These are phyloP conservation scores for Macropis europaea DNA, from an alignment of 2,888 invertebrate genomes.

Conservation along the genomic window DNA sequence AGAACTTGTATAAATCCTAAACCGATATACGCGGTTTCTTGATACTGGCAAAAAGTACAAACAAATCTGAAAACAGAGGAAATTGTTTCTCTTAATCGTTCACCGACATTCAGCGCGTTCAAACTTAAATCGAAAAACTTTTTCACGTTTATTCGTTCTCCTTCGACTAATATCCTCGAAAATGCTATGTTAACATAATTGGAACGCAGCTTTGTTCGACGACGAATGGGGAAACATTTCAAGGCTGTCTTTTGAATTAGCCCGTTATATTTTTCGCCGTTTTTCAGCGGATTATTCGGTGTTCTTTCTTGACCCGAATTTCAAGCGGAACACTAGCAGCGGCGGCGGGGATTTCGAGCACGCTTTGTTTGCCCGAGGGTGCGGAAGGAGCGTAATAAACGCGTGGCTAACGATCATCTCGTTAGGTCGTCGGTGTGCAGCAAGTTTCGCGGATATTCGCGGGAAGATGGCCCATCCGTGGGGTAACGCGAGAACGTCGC, in stretches of 20 bases:
- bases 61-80: no score
- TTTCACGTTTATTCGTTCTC: no score
- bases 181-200: no score
- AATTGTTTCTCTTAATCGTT: no score
- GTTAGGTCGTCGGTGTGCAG: constrained; percentile 33
- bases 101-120: no score
- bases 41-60: no score
- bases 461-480: constrained; percentile 20
- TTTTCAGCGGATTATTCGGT: neutral
- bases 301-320: constrained; percentile 45
- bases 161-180: no score
- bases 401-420: constrained; percentile 57
- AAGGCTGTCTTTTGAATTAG: neutral
- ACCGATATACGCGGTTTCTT: no score
- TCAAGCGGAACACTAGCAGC: constrained; percentile 10
- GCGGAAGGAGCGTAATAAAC: constrained; percentile 51
- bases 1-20: no score
- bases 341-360: constrained; percentile 28
- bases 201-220: no score
- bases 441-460: constrained; percentile 30
- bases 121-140: no score
- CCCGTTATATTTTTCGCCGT: neutral
- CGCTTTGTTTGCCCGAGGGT: constrained; percentile 33
- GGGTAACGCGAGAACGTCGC: constrained; percentile 23
- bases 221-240: no score